Base-by-base conservation (phyloP, 2,888 invertebrate species). In the Alitta virens region DNA sequence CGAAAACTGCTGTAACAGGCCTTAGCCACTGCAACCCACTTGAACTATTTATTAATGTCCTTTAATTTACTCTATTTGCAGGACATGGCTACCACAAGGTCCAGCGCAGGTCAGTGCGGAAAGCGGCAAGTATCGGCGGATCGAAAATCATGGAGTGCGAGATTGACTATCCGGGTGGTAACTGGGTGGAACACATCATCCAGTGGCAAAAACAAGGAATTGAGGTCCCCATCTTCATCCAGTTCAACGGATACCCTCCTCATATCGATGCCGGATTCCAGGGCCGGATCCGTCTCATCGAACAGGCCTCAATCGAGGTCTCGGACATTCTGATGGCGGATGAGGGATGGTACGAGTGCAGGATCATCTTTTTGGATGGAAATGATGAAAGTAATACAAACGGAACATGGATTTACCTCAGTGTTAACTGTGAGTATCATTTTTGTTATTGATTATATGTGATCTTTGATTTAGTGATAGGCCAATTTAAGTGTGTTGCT, bases 141-240 rank as follows among this genome's bases (percentile, higher is more conserved):
- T 92, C 92, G 84, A 94, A 95, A 86, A 91, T 95, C 83, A 92
- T 97, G 88, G 94, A 94, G 87, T 97, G 96, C 86, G 92, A 93
- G 86, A 93, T 96, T 85, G 92, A 94, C 86, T 95, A 94, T 86
- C 92, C 94, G 84, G 91, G 92, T 85, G 91, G 93, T 86, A 90
- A 92, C 85, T 91, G 93, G 82, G 92, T 94, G 86, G 93, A 94
- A 85, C 94, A 94, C 87, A 94, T 96, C 86, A 90, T 96, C 85
- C 94, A 94, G 88, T 97, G 96, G 96, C 92, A 93, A 89, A 96
- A 95, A 90, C 93, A 94, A 91, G 94, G 93, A 83, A 90, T 93
- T 86, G 93, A 94, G 86, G 91, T 93, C 85, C 94, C 95, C 76
- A 94, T 96, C 84, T 95, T 94, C 87, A 94, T 95, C 85, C 94